phyloP scores from a whole-genome alignment of 37 sponge, comb jelly and placozoan genomes.

The Dysidea cf. avara region DNA sequence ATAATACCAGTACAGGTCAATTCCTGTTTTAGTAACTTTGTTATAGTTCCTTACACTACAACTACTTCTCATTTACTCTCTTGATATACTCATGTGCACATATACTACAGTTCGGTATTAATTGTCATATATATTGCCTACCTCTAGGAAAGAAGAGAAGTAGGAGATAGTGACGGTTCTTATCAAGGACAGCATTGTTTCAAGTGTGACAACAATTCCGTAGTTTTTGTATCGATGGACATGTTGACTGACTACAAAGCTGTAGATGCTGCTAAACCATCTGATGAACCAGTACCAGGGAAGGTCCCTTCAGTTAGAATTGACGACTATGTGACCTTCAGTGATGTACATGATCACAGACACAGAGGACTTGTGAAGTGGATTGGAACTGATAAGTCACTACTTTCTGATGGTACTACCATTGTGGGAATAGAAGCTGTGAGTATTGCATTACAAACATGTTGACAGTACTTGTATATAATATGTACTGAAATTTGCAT shows the following conservation, averaged over 20 bases:
- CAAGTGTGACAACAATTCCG: constrained; percentile 42
- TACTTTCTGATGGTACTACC: background rate
- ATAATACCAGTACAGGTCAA: no score
- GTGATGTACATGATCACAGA: constrained; percentile 1
- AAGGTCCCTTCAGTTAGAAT: background rate
- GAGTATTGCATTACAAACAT: constrained; percentile 25
- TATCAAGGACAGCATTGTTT: constrained; percentile 42
- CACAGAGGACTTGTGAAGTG: constrained; percentile 47
- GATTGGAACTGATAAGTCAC: constrained; percentile 11
- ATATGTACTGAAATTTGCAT: no score
- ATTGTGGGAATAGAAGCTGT: constrained; percentile 62
- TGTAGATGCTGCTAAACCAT: background rate
- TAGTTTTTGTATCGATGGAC: constrained; percentile 57
- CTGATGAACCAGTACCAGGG: background rate
- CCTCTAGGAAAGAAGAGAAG: background rate
- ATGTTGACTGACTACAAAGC: no score
- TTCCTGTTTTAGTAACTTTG: no score
- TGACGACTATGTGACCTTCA: constrained; percentile 27
- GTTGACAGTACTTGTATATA: no score
- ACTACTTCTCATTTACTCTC: no score
- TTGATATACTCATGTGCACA: no score
- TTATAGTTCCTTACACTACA: no score
- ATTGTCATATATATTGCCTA: no score
- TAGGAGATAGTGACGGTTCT: constrained; percentile 44
- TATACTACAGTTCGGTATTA: no score